These are phyloP conservation scores for Dicrurus megarhynchus DNA, from an alignment of 2,113 vertebrate genomes.

Conservation along the genomic window DNA sequence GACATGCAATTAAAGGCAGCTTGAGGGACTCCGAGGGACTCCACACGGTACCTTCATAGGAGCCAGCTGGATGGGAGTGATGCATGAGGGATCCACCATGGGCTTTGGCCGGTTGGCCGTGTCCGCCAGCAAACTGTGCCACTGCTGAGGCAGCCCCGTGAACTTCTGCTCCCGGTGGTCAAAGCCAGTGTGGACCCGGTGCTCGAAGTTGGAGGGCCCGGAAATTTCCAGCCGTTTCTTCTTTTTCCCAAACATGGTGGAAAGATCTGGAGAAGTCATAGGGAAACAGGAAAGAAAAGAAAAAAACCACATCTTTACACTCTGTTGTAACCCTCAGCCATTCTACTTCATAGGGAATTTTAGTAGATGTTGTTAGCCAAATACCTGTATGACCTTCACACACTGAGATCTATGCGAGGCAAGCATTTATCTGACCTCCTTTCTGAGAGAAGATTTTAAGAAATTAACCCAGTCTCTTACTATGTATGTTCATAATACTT, in stretches of 20 bases:
- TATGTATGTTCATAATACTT: not conserved
- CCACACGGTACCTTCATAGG: conserved; percentile 91
- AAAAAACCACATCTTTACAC: not conserved
- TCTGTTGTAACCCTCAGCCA: not conserved
- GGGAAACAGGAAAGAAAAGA: not conserved
- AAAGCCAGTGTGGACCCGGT: conserved; percentile 97
- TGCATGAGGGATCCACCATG: conserved; percentile 98
- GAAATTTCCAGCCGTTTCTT: conserved; percentile 99
- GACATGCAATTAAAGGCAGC: not conserved
- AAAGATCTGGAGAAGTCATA: conserved; percentile 73
- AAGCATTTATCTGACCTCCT: not conserved
- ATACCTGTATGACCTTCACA: not conserved
- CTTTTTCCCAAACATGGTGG: conserved; percentile 99
- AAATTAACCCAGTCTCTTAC: not conserved
- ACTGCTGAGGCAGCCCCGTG: conserved; percentile 94
- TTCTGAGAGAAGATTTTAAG: not conserved
- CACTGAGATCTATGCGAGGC: not conserved
- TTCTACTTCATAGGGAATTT: not conserved
- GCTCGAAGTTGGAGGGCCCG: conserved; percentile 98
- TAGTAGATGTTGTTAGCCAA: not conserved
- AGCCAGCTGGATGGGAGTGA: conserved; percentile 96
- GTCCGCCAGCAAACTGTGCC: conserved; percentile 96
- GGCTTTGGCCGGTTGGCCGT: conserved; percentile 96
- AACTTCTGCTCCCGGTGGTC: conserved; percentile 96
- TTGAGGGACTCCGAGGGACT: not conserved